phyloP scores from a whole-genome alignment of 2,888 invertebrate species.

The Operophtera brumata region DNA sequence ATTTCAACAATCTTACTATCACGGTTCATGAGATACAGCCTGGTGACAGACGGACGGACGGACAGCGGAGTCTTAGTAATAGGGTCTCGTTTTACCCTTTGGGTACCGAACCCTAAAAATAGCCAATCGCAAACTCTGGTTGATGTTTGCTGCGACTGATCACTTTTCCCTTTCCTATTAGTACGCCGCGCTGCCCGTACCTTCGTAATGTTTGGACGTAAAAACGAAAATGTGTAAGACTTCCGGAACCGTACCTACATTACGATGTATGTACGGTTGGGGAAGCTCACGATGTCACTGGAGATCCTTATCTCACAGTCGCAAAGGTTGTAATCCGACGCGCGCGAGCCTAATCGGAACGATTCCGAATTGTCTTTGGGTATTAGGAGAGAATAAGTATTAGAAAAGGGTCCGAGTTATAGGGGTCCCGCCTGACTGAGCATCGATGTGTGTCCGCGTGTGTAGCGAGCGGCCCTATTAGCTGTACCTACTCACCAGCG shows the following conservation, averaged over 20 bases:
- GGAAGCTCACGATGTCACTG: constrained; percentile 1
- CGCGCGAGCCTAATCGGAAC: constrained; percentile 1
- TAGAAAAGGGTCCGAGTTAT: constrained; percentile 17
- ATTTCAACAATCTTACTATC: no score
- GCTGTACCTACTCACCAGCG: constrained; percentile 13
- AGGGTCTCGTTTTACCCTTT: no score
- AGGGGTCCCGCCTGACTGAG: constrained; percentile 8
- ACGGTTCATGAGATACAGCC: no score
- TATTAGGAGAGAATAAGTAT: constrained; percentile 21
- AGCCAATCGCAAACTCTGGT: no score
- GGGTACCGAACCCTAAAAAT: not conserved
- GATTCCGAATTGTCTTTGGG: constrained; percentile 15
- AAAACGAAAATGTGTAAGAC: constrained; percentile 11
- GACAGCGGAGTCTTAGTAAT: no score
- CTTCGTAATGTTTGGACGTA: not conserved
- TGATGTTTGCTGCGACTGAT: not conserved
- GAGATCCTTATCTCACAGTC: constrained; percentile 4
- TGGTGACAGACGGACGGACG: no score
- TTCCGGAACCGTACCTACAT: not conserved
- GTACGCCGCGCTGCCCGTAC: not conserved
- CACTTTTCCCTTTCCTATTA: not conserved
- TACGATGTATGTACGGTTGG: no score
- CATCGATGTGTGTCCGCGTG: constrained; percentile 5
- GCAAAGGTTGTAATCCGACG: constrained; percentile 7
- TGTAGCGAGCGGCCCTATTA: no score